phyloP scores from a whole-genome alignment of 2,797 vertebrate genomes.

The Bradypodion pumilum region DNA sequence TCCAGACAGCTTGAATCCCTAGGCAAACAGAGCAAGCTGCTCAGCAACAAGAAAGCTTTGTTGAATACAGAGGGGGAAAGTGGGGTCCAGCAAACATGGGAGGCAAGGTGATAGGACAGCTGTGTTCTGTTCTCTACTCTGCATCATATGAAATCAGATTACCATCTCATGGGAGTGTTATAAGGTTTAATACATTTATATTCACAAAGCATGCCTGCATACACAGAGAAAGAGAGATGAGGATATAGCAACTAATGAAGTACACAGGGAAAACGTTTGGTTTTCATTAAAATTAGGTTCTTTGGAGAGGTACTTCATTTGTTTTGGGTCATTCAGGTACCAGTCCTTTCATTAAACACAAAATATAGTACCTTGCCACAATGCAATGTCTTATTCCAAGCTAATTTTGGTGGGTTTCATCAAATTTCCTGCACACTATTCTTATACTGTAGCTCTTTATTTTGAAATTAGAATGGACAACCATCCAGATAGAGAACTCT shows the following conservation, averaged over 20 bases:
- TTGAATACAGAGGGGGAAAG: background rate
- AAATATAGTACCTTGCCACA: background rate
- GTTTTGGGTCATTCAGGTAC: too few species aligned
- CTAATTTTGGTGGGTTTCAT: background rate
- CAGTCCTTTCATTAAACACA: too few species aligned
- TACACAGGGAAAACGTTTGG: too few species aligned
- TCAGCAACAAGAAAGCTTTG: slow-evolving; percentile 1
- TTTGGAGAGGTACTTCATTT: too few species aligned
- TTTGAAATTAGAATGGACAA: background rate
- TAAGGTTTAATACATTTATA: slow-evolving; percentile 6
- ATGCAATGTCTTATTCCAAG: background rate
- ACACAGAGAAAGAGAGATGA: background rate
- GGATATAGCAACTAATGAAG: background rate
- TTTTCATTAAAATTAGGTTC: too few species aligned
- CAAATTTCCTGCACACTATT: too few species aligned
- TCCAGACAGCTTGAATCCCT: slow-evolving; percentile 24
- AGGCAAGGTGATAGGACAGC: background rate
- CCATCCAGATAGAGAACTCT: background rate
- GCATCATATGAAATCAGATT: background rate
- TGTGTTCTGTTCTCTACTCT: slow-evolving; percentile 13
- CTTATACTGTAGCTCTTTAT: background rate
- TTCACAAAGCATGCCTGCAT: background rate
- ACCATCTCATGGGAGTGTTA: background rate
- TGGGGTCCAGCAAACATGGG: background rate
- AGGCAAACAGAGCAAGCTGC: slow-evolving; percentile 13